Evolutionary conservation across 2,888 invertebrate genomes (phyloP).

Genomic region (Empis livida): DNA sequence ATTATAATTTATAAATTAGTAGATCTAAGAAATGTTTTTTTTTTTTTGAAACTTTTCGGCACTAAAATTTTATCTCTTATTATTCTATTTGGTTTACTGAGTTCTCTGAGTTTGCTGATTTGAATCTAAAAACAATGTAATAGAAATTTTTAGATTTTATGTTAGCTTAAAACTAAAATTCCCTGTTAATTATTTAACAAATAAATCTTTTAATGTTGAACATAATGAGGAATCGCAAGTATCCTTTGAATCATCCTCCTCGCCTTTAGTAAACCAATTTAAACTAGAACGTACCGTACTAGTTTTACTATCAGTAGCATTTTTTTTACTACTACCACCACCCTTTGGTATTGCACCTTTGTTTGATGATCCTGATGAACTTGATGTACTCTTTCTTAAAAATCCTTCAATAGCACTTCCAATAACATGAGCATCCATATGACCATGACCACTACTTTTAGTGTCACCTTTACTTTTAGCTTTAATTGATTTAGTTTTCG

Average conservation of each 20-base stretch:
- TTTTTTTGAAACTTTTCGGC: too few relatives aligned
- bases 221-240: slow-evolving; percentile 70
- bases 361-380: slow-evolving; percentile 29
- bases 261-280: slow-evolving; percentile 50
- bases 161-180: slow-evolving; percentile 20
- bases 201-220: slow-evolving; percentile 72
- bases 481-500: slow-evolving; percentile 32
- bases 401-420: slow-evolving; percentile 79
- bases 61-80: too few relatives aligned
- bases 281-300: slow-evolving; percentile 29
- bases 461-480: slow-evolving; percentile 28
- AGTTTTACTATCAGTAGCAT: slow-evolving; percentile 17
- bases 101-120: too few relatives aligned
- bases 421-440: slow-evolving; percentile 65
- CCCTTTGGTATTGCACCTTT: slow-evolving; percentile 36
- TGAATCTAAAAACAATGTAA: too few relatives aligned
- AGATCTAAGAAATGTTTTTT: too few relatives aligned
- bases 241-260: slow-evolving; percentile 54
- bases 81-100: too few relatives aligned
- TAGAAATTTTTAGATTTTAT: slow-evolving; percentile 10
- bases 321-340: slow-evolving; percentile 19
- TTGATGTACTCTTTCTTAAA: slow-evolving; percentile 42
- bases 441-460: slow-evolving; percentile 47
- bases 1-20: too few relatives aligned
- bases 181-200: slow-evolving; percentile 55